Conservation (phyloP, 2,888 invertebrate genomes). For the Amiota minor region DNA sequence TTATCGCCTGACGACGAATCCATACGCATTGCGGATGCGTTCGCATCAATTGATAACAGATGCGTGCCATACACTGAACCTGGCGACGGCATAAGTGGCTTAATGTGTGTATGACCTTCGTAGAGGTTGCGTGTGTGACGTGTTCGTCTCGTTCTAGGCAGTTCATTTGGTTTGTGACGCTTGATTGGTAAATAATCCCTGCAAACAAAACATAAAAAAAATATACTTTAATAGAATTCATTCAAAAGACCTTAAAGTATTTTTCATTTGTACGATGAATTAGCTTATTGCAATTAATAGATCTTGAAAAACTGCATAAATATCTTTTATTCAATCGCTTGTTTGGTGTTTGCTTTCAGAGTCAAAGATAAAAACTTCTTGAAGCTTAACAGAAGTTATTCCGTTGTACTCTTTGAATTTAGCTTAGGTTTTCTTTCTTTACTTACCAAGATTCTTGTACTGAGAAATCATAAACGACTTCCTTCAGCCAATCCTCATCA, state of each 20-base stretch:
- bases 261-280: too few species aligned
- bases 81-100: conserved; percentile 74
- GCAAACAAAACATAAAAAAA: conserved; percentile 11
- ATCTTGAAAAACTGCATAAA: too few species aligned
- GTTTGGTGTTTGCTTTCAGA: conserved; percentile 46
- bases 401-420: conserved; percentile 49
- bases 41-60: conserved; percentile 61
- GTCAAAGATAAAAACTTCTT: conserved; percentile 53
- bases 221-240: not conserved
- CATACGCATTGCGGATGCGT: conserved; percentile 28
- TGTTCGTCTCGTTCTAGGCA: conserved; percentile 55
- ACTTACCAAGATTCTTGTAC: conserved; percentile 87
- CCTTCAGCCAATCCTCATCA: conserved; percentile 86
- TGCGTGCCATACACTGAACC: conserved; percentile 66
- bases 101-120: conserved; percentile 77
- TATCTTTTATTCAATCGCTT: too few species aligned
- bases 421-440: not conserved
- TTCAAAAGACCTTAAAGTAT: too few species aligned
- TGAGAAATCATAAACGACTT: conserved; percentile 91
- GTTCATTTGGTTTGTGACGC: conserved; percentile 81
- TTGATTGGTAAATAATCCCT: conserved; percentile 94
- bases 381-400: conserved; percentile 45
- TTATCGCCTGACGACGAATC: conserved; percentile 21
- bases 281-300: too few species aligned
- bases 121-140: conserved; percentile 76